phyloP scores from a whole-genome alignment of 2,113 vertebrate species.

The Pyxicephalus adspersus region DNA sequence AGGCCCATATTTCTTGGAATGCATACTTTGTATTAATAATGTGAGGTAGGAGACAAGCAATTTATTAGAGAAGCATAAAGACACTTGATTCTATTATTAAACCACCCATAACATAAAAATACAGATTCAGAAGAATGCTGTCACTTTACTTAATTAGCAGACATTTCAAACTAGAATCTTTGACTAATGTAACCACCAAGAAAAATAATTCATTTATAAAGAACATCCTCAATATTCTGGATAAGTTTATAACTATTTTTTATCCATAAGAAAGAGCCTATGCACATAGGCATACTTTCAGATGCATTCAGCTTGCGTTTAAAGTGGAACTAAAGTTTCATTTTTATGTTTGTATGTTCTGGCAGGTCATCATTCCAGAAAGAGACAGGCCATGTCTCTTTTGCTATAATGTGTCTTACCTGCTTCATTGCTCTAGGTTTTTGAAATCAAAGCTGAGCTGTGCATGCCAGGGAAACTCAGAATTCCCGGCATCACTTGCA shows the following conservation, averaged over 20 bases:
- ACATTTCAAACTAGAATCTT: background rate
- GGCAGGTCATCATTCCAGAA: too few species aligned
- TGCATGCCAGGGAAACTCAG: too few species aligned
- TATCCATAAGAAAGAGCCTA: too few species aligned
- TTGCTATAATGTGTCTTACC: too few species aligned
- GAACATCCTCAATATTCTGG: background rate
- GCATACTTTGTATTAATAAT: conserved; percentile 35
- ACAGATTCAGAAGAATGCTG: background rate
- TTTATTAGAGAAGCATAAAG: conserved; percentile 37
- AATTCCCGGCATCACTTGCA: too few species aligned
- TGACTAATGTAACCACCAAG: background rate
- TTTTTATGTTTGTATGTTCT: too few species aligned
- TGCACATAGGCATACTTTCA: too few species aligned
- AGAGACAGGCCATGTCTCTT: too few species aligned
- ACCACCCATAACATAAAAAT: conserved; percentile 12
- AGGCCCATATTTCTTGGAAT: conserved; percentile 54
- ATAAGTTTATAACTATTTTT: background rate
- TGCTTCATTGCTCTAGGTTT: too few species aligned
- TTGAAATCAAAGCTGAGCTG: too few species aligned
- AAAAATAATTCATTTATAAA: background rate
- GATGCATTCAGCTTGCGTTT: too few species aligned
- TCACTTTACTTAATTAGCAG: conserved; percentile 1
- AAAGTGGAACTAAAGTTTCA: too few species aligned
- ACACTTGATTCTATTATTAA: conserved; percentile 43
- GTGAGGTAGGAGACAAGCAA: conserved; percentile 37